Evolutionary conservation across 2,888 invertebrate genomes (phyloP), one percentile per base, ranked within the genome.

Genomic region (Thymelicus lineola): DNA sequence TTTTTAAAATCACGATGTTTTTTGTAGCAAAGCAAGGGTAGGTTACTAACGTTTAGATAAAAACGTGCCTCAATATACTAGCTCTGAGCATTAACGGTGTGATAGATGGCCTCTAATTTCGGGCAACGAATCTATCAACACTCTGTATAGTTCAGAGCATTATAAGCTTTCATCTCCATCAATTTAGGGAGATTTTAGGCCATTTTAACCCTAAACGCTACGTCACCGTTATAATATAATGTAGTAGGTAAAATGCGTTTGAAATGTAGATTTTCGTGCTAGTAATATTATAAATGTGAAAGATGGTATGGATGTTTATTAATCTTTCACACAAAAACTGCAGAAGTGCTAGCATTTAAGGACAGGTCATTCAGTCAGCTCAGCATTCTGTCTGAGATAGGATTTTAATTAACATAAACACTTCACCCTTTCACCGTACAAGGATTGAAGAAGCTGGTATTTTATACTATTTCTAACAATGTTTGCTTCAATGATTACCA

Each of bases 51-150:
- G 17, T n/a, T 17, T 50, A 6, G 48, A 17, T 50, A 50, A 50
- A 50, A 50, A 50, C 48, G 3, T 50, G 48, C 48, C 48, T 17
- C 48, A 50, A 50, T 50, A 17, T 14, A 9, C 45, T 45, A 45
- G 45, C 14, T 15, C 12, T 15, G 3, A 50, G 15, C 63, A 53
- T 61, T 42, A 42, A 46, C 68, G 73, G 74, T 73, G 70, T 73
- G 60, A 72, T 7, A 59, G 65, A 28, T 28, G 7, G 68, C 59
- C 73, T 28, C 68, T 73, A 72, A 74, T 75, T 73, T 71, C 71
- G 72, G 71, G 66, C 50, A 20, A 50, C 66, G 66, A 59, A 66
- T 66, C 59, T 66, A 66, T 66, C 59, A 66, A 48, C 58, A 55
- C 66, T 46, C 58, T 58, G 66, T 66, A 50, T 66, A 66, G 65